Conservation (phyloP, 2,797 vertebrate genomes). For the Spatula clypeata region DNA sequence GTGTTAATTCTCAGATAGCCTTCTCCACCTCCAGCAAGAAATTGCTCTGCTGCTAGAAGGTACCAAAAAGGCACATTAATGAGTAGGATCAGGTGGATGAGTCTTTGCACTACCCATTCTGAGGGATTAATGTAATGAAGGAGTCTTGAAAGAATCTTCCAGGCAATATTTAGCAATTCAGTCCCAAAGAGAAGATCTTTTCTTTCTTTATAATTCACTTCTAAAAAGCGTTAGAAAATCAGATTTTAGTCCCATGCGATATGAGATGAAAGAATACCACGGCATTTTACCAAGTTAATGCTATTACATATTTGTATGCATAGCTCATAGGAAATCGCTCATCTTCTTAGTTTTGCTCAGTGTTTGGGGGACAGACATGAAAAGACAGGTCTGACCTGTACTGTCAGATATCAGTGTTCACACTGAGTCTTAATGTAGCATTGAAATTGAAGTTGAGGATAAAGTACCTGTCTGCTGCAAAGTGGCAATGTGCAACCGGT, state of each 20-base stretch:
- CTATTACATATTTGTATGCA: conserved; percentile 52
- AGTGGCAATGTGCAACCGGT: not conserved
- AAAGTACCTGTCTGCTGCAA: conserved; percentile 18
- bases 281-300: conserved; percentile 68
- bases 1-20: conserved; percentile 5
- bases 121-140: conserved; percentile 29
- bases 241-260: conserved; percentile 73
- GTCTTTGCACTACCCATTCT: not conserved
- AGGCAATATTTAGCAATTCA: conserved; percentile 54
- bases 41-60: not conserved
- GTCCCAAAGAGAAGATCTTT: conserved; percentile 68
- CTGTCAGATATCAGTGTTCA: conserved; percentile 53
- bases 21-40: not conserved
- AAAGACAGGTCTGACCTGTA: conserved; percentile 61
- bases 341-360: conserved; percentile 17
- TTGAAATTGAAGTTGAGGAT: conserved; percentile 47
- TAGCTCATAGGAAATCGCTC: conserved; percentile 39
- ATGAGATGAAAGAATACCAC: conserved; percentile 25
- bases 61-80: conserved; percentile 20
- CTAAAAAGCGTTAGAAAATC: conserved; percentile 79
- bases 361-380: conserved; percentile 62
- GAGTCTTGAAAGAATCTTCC: not conserved
- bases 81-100: not conserved
- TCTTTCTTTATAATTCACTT: conserved; percentile 78
- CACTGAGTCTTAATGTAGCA: conserved; percentile 50